Conservation (phyloP, 2,797 vertebrate genomes). For the Ispidina lecontei region DNA sequence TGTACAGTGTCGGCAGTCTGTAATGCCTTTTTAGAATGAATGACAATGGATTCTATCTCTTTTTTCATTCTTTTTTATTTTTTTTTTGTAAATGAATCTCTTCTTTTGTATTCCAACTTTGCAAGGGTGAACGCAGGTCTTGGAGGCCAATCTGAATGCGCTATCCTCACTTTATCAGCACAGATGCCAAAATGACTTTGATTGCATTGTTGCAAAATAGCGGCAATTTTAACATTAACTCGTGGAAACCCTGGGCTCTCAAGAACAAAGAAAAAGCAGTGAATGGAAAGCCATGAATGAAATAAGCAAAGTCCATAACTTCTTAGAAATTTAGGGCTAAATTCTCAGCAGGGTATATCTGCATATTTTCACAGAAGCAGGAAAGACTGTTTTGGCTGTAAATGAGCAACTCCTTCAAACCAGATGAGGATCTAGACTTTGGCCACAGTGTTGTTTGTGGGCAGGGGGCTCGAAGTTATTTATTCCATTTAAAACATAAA, state of each 20-base stretch:
- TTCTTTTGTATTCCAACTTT: conserved; percentile 92
- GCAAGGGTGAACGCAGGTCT: conserved; percentile 80
- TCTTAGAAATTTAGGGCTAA: background rate
- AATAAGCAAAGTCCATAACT: conserved; percentile 5
- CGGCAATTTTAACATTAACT: conserved; percentile 81
- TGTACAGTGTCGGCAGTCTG: conserved; percentile 83
- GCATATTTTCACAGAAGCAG: background rate
- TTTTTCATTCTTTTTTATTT: background rate
- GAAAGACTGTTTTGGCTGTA: background rate
- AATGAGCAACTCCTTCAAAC: background rate
- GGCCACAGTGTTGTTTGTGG: background rate
- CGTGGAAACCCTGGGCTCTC: conserved; percentile 60
- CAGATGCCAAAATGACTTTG: conserved; percentile 84
- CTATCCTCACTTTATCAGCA: conserved; percentile 87
- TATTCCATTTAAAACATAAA: background rate
- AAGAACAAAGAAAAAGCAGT: conserved; percentile 72
- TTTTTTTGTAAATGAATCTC: conserved; percentile 79
- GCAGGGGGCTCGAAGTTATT: background rate
- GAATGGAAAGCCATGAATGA: conserved; percentile 54
- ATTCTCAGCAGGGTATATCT: background rate
- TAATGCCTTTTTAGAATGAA: conserved; percentile 92
- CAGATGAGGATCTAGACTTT: background rate
- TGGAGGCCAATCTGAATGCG: conserved; percentile 87
- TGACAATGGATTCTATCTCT: conserved; percentile 85
- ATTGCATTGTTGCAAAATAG: conserved; percentile 84